phyloP scores from a whole-genome alignment of 2,797 vertebrate genomes.

The Leptodactylus fallax region DNA sequence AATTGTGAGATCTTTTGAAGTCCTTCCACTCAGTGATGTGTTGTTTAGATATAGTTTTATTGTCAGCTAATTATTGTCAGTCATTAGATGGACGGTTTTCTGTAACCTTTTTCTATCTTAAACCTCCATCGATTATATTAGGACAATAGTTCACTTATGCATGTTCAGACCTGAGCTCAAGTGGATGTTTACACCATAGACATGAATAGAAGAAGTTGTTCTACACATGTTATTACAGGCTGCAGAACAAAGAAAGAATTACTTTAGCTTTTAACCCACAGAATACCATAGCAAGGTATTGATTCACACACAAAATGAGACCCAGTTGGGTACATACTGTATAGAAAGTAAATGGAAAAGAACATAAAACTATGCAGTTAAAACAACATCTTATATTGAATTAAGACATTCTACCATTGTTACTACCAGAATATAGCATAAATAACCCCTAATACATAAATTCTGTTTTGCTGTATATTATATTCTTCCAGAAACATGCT shows the following conservation, averaged over 20 bases:
- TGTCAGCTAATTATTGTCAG: not conserved
- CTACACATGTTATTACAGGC: not conserved
- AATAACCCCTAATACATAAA: too few species aligned
- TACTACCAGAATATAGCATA: too few species aligned
- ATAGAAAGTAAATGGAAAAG: too few species aligned
- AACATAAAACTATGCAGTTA: too few species aligned
- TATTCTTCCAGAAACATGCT: too few species aligned
- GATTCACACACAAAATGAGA: not conserved
- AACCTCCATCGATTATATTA: conserved; percentile 27
- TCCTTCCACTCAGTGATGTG: too few species aligned
- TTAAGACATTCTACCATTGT: too few species aligned
- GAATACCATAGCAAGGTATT: not conserved
- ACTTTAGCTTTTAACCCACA: not conserved
- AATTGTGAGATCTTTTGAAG: too few species aligned
- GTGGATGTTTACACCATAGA: conserved; percentile 12
- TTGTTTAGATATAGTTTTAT: too few species aligned
- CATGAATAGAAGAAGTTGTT: conserved; percentile 37
- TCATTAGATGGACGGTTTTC: conserved; percentile 19
- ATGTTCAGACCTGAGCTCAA: not conserved
- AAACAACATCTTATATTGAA: too few species aligned
- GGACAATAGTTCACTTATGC: conserved; percentile 24
- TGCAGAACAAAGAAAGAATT: not conserved
- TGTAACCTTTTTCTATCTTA: conserved; percentile 29
- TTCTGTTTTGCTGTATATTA: too few species aligned
- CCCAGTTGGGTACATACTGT: too few species aligned